Evolutionary conservation across 2,888 invertebrate genomes (phyloP), one percentile per base, ranked within the genome.

Genomic region (Agriotes lineatus): DNA sequence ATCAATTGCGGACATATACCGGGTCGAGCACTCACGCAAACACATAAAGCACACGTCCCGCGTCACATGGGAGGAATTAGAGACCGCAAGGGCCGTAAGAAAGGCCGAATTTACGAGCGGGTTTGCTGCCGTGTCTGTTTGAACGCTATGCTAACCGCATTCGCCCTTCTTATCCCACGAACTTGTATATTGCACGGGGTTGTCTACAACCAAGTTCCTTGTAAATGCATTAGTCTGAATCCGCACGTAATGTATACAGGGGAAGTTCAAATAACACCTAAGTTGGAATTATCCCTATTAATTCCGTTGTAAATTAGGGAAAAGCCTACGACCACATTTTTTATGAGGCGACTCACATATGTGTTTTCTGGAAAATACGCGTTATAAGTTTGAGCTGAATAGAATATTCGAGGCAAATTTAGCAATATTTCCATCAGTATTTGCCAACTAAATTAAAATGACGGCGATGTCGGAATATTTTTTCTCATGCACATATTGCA

Each of bases 41-140:
- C 81, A 81, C 82, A 83, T 83, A 83, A 83, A 82, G 82, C 82
- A 83, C 83, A 82, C 81, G 81, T 81, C 81, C 79, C 80, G 81
- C 81, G 82, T 83, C 83, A 81, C 82, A 80, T 80, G 83, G 83
- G 83, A 82, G 81, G 79, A 82, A 83, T 83, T 83, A 83, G 82
- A 82, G 82, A 82, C 80, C 81, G 80, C 79, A 75, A 75, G 79
- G 80, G 81, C 80, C 81, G 81, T 82, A 81, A 82, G 82, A 80
- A 82, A 82, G 82, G 78, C 80, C 78, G 81, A 83, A 82, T 83
- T 83, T 83, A 83, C 82, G 82, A 82, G 77, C 79, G 79, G 75
- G 73, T 73, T 75, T 78, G 79, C 79, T 78, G 77, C 79, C 78
- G 77, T 78, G 80, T 80, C 79, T 79, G 79, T 78, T 80, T 79